Base-by-base conservation (phyloP, 2,797 vertebrate species). In the Malacoraja senta region DNA sequence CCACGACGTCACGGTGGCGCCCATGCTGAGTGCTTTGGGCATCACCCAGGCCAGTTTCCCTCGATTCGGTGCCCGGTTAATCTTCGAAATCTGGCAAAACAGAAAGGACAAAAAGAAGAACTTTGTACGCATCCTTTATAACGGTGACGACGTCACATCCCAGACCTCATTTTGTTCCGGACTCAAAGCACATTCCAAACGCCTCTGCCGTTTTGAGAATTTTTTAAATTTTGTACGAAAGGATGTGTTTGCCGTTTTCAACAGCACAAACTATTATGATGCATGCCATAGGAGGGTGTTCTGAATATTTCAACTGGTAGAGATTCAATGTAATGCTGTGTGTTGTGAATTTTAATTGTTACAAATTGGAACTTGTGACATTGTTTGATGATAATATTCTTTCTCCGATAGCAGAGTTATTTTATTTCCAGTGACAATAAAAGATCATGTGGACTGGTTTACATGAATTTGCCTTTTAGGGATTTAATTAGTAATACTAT, bases 11-110 rank as follows among this genome's bases (percentile, higher is more conserved):
- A 99, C 98, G 0, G 94, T 99, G 96, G 98, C 98, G 0, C 99
- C 99, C 0, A 86, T 99, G 95, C 97, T 99, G 65, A 99, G 98
- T 93, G 98, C 99, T 93, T 95, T 99, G 93, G 98, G 99, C 72
- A 95, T 99, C 92, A 96, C 97, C 2, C 97, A 97, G 93, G 98
- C 98, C 93, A 96, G 96, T 88, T 99, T 99, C 95, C 99, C 99
- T 0, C 96, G 98, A 26, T 99, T 99, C 88, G 99, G 98, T 0
- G 98, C 99, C 17, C 97, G 99, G 86, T 95, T 99, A 76, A 97
- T 98, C 93, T 98, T 99, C 93, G 99, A 99, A 95, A 95, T 99
- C 93, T 99, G 98, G 98, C 98, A 96, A 94, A 96, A 98, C 94
- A 96, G 96, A 26, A 97, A 96, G 93, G 96, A 95, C 93, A 95